phyloP scores from a whole-genome alignment of 2,888 invertebrate species.

The Epirrhoe tristata region DNA sequence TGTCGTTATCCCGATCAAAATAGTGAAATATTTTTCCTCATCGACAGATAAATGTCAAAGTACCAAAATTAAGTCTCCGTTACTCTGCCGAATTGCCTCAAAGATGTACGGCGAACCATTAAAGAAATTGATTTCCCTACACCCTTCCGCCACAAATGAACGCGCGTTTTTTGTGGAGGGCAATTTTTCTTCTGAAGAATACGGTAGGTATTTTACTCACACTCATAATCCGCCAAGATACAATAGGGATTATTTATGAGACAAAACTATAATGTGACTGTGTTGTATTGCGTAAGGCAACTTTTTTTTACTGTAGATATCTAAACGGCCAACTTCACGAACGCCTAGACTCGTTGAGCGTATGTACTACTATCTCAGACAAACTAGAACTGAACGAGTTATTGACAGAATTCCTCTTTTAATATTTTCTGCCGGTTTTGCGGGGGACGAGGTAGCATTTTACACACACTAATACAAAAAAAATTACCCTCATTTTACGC shows the following conservation, averaged over 20 bases:
- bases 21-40: constrained; percentile 13
- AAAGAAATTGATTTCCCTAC: constrained; percentile 45
- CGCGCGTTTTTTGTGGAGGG: constrained; percentile 32
- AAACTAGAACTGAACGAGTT: too few species aligned
- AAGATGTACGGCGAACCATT: constrained; percentile 41
- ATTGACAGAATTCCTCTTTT: too few species aligned
- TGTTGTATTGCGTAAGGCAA: not conserved
- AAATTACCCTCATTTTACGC: too few species aligned
- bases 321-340: too few species aligned
- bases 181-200: constrained; percentile 22
- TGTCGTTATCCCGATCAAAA: not conserved
- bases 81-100: constrained; percentile 29
- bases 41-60: constrained; percentile 25
- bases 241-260: not conserved
- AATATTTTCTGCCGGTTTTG: too few species aligned
- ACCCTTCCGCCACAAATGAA: constrained; percentile 44
- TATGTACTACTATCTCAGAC: too few species aligned
- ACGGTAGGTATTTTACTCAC: constrained; percentile 10
- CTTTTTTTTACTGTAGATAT: not conserved
- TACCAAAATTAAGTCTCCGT: constrained; percentile 38
- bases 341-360: too few species aligned
- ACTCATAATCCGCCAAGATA: constrained; percentile 1
- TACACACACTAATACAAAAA: too few species aligned
- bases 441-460: too few species aligned
- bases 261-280: not conserved